These are phyloP conservation scores for Spondyliosoma cantharus DNA, from an alignment of 2,797 vertebrate species.

Conservation along the genomic window DNA sequence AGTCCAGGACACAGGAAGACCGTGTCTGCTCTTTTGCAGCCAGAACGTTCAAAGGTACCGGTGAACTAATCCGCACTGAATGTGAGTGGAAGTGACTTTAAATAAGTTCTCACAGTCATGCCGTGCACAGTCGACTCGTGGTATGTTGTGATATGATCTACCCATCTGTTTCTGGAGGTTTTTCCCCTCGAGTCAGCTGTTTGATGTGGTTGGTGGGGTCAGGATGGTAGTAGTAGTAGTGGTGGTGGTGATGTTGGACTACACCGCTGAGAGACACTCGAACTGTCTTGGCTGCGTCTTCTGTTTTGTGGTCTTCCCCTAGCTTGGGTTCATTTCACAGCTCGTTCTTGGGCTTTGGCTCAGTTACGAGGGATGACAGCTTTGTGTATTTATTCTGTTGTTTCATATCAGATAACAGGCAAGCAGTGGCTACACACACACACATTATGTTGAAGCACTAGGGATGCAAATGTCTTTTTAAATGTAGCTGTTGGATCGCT, in stretches of 20 bases:
- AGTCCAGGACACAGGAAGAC: not conserved
- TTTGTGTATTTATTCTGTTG: constrained; percentile 20
- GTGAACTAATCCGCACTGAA: constrained; percentile 3
- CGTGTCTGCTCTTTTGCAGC: not conserved
- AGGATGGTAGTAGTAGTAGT: not conserved
- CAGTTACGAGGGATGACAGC: constrained; percentile 8
- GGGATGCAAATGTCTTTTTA: not conserved
- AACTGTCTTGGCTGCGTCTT: constrained; percentile 6
- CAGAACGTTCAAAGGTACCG: not conserved
- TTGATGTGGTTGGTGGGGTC: constrained; percentile 17
- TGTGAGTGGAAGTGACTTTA: constrained; percentile 42
- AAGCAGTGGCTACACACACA: not conserved
- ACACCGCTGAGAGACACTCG: constrained; percentile 16
- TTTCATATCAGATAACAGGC: constrained; percentile 22
- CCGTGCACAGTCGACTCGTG: not conserved
- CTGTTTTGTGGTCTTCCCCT: constrained; percentile 27
- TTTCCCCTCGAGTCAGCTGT: constrained; percentile 70
- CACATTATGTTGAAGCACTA: not conserved
- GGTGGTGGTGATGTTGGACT: not conserved
- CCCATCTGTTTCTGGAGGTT: constrained; percentile 33
- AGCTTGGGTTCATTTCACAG: constrained; percentile 13
- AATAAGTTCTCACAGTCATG: constrained; percentile 12
- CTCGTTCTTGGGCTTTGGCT: constrained; percentile 26
- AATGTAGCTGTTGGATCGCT: not conserved
- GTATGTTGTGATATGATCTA: constrained; percentile 49